Base-by-base conservation (phyloP, 2,888 invertebrate genomes). In the Hetaerina titia region DNA sequence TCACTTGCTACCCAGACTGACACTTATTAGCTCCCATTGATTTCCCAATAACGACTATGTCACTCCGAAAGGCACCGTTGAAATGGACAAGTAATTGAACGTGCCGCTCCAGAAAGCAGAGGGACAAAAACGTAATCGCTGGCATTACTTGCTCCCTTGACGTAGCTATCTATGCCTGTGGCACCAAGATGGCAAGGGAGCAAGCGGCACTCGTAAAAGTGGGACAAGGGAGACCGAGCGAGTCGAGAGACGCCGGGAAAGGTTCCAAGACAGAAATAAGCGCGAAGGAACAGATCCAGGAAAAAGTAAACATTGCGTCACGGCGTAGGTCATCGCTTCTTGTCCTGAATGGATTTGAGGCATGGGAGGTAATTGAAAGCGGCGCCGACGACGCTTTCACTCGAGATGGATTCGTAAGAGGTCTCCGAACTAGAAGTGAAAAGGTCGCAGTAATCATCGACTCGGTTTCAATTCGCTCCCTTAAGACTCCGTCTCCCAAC, bases 241-340 rank as follows among this genome's bases (percentile, higher is more conserved):
- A 81, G 81, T 31, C 25, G 9, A 2, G 13, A 81, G 11, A 22
- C n/a, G 25, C 31, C 81, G 22, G 81, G 81, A 81, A 81, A 81
- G 81, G 81, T 81, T 81, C 81, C 81, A 31, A 25, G 81, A 25
- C 81, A 81, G 81, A 81, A 81, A 81, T 81, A 81, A 81, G 31
- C 81, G 19, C 81, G 6, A 81, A 81, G 81, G 81, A 25, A 31
- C 81, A 31, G 81, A 81, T 81, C 81, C 81, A 81, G 81, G 81
- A 31, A 31, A 31, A 31, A 25, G 81, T 81, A 81, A 81, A 81
- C 31, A 81, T 81, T 81, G 81, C 81, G 31, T 81, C 81, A 81
- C 31, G 11, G 25, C 74, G 25, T 25, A 11, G 74, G 74, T 74
- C 74, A 81, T 31, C 81, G 81, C 31, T 31, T 69, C 69, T 25